These are phyloP conservation scores for Heliconius hermathena DNA, from an alignment of 1,140 invertebrate genomes.

Conservation along the genomic window DNA sequence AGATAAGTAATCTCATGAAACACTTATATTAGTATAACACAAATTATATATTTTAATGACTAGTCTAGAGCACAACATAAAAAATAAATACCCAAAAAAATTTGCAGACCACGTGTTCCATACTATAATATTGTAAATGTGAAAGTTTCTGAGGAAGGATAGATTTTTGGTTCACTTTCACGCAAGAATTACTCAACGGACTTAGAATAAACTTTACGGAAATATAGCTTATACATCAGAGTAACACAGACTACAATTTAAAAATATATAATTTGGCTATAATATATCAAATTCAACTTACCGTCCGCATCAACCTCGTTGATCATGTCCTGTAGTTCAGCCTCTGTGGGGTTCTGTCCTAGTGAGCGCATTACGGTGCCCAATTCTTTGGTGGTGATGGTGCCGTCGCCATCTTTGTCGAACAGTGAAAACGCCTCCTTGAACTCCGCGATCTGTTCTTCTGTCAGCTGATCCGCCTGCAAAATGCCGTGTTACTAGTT, in stretches of 20 bases:
- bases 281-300: constrained; percentile 76
- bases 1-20: no score
- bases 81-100: background rate
- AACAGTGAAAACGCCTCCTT: constrained; percentile 99
- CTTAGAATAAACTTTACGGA: no score
- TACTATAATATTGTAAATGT: no score
- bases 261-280: no score
- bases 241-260: no score
- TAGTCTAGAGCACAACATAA: no score
- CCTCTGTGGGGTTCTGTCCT: constrained; percentile 99
- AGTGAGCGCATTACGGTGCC: constrained; percentile 99
- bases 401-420: constrained; percentile 99
- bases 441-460: constrained; percentile 99
- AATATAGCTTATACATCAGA: no score
- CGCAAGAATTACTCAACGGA: no score
- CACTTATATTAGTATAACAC: no score
- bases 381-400: constrained; percentile 99
- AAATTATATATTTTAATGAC: no score
- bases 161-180: no score
- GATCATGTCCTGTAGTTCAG: constrained; percentile 99
- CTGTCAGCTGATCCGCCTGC: constrained; percentile 98
- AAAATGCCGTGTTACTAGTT: constrained; percentile 44
- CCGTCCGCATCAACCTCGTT: constrained; percentile 99
- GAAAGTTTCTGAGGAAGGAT: no score
- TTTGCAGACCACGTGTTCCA: background rate